These are phyloP conservation scores for Gastrophryne carolinensis DNA, from an alignment of 2,797 vertebrate species.

Conservation along the genomic window DNA sequence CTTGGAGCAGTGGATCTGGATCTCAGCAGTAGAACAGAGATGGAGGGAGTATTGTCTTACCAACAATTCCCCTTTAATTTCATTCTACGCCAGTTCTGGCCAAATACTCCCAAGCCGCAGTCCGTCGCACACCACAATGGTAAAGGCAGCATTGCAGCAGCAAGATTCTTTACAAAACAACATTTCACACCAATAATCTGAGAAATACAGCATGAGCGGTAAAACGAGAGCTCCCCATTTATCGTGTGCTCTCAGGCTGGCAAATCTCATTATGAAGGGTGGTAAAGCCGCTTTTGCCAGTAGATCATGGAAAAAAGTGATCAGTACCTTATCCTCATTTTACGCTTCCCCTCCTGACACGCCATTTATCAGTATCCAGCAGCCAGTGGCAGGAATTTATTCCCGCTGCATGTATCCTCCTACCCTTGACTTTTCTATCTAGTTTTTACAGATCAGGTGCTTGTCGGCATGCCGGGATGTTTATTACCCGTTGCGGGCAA, in stretches of 20 bases:
- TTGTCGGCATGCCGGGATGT: conserved; percentile 29
- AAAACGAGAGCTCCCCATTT: conserved; percentile 51
- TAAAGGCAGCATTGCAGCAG: neutral
- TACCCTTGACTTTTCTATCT: conserved; percentile 48
- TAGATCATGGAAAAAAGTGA: conserved; percentile 58
- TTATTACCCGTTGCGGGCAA: conserved; percentile 2
- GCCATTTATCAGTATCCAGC: conserved; percentile 60
- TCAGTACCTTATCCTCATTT: conserved; percentile 62
- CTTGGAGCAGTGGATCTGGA: neutral
- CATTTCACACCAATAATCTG: neutral
- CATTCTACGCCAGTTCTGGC: neutral
- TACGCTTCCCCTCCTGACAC: conserved; percentile 57
- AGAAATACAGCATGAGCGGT: conserved; percentile 41
- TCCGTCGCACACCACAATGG: neutral
- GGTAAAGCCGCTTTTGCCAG: conserved; percentile 47
- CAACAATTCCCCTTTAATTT: neutral
- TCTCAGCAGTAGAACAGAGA: too few species aligned
- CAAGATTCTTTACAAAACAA: neutral
- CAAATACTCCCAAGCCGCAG: neutral
- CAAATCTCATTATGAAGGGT: conserved; percentile 59
- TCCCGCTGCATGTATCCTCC: conserved; percentile 36
- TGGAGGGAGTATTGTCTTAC: neutral
- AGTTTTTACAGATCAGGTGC: conserved; percentile 39
- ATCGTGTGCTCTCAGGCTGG: conserved; percentile 54
- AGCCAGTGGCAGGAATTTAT: conserved; percentile 51